Percentiles rank a stretch among this genome's conserved stretches.
Evolutionary conservation across 2,888 invertebrate genomes (phyloP).

Genomic region (Chouioia cunea): DNA sequence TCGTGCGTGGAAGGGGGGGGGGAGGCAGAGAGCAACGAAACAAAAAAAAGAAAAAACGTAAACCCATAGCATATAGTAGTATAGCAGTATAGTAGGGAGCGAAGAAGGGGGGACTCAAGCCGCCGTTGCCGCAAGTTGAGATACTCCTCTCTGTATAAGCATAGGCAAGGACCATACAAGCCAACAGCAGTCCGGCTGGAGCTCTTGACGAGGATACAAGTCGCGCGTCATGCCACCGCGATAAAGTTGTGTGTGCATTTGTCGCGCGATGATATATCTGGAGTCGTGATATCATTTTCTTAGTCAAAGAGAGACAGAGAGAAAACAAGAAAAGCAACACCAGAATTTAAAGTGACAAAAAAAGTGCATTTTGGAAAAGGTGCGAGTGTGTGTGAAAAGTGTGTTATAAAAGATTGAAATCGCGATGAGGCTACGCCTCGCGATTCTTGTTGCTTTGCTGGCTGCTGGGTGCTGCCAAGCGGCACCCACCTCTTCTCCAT

Average conservation of each 20-base stretch:
- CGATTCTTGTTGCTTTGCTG: slow-evolving; percentile 43
- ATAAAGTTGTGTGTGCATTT: too few relatives aligned
- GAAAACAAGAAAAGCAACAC: slow-evolving; percentile 12
- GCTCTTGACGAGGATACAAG: slow-evolving; percentile 48
- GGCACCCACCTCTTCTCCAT: slow-evolving; percentile 54
- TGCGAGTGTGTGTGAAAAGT: background rate
- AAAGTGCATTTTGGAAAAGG: background rate
- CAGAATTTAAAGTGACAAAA: slow-evolving; percentile 11
- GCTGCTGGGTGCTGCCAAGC: slow-evolving; percentile 51
- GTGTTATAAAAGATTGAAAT: slow-evolving; percentile 31
- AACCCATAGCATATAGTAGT: background rate
- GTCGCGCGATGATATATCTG: too few relatives aligned
- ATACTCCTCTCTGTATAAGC: background rate
- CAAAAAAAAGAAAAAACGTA: background rate
- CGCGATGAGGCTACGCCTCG: slow-evolving; percentile 47
- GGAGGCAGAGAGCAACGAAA: background rate
- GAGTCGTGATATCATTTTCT: too few relatives aligned
- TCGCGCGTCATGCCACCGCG: slow-evolving; percentile 52
- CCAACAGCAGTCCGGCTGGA: slow-evolving; percentile 54
- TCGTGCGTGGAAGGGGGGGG: slow-evolving; percentile 19
- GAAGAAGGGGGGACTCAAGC: too few relatives aligned
- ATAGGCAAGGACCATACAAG: background rate
- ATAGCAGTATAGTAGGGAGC: too few relatives aligned
- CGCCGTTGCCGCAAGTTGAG: too few relatives aligned
- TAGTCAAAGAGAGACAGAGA: background rate